Percentiles rank a stretch among this genome's conserved stretches.
phyloP scores from a whole-genome alignment of 2,888 invertebrate species.

The Catocala sponsa region DNA sequence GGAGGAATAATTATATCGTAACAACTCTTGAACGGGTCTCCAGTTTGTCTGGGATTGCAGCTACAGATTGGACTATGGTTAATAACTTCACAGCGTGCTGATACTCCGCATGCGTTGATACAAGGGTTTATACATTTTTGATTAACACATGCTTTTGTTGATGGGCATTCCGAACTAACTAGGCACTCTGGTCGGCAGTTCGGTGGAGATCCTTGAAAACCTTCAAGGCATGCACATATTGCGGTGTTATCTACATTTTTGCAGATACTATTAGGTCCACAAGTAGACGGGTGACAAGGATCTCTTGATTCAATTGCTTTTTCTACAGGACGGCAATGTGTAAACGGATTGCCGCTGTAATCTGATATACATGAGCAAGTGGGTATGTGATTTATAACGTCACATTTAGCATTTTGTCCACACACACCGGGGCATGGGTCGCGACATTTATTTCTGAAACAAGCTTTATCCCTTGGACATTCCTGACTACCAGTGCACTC shows the following conservation, averaged over 20 bases:
- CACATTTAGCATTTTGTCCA: slow-evolving; percentile 92
- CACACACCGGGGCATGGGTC: slow-evolving; percentile 93
- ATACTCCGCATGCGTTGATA: slow-evolving; percentile 93
- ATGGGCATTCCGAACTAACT: slow-evolving; percentile 94
- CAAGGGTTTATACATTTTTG: slow-evolving; percentile 95
- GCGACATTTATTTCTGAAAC: slow-evolving; percentile 91
- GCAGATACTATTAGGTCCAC: slow-evolving; percentile 94
- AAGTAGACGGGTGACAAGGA: slow-evolving; percentile 93
- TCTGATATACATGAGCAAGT: slow-evolving; percentile 90
- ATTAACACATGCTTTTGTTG: slow-evolving; percentile 94
- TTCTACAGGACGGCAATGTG: slow-evolving; percentile 78
- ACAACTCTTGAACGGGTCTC: slow-evolving; percentile 94
- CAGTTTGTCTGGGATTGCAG: slow-evolving; percentile 92
- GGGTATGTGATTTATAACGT: slow-evolving; percentile 92
- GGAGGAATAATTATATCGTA: slow-evolving; percentile 81
- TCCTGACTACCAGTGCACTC: slow-evolving; percentile 92
- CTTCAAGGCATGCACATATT: slow-evolving; percentile 92
- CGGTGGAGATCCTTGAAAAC: slow-evolving; percentile 94
- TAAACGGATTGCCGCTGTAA: slow-evolving; percentile 93
- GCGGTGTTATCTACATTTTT: slow-evolving; percentile 93
- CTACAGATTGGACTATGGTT: slow-evolving; percentile 96
- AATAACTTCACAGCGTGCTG: slow-evolving; percentile 93
- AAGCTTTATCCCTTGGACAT: slow-evolving; percentile 91
- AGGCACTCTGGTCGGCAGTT: slow-evolving; percentile 95
- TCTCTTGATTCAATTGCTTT: slow-evolving; percentile 78